Conservation (phyloP, 2,797 vertebrate species). For the Mormyrus hasselquistii region DNA sequence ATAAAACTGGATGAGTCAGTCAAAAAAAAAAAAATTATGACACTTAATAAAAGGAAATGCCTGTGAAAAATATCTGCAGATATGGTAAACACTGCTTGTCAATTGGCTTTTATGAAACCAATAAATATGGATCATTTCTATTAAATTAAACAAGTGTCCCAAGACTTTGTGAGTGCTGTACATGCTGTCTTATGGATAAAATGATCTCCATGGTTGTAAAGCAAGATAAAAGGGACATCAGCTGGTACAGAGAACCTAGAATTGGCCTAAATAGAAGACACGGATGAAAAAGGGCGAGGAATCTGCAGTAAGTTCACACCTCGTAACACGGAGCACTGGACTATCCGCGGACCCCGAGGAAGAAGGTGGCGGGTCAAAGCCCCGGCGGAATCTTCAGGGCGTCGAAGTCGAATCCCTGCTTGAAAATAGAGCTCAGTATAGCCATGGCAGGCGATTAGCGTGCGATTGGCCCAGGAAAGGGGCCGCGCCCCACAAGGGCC, state of each 20-base stretch:
- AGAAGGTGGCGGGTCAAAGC: background rate
- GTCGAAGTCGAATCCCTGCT: background rate
- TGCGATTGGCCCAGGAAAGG: background rate
- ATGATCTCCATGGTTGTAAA: background rate
- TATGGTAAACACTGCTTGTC: background rate
- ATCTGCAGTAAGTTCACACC: background rate
- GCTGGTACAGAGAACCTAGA: background rate
- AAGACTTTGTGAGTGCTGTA: background rate
- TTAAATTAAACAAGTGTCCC: background rate
- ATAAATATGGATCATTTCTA: background rate
- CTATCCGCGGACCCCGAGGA: background rate
- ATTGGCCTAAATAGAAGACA: background rate
- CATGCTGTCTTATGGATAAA: background rate
- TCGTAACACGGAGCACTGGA: background rate
- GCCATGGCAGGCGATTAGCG: background rate
- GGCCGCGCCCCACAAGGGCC: background rate
- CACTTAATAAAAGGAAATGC: background rate
- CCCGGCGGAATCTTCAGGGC: background rate
- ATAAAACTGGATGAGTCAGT: background rate
- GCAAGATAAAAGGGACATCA: background rate
- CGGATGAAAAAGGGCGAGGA: background rate
- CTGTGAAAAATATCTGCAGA: background rate
- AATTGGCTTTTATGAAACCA: background rate
- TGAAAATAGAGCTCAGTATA: background rate
- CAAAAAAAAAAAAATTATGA: background rate